Conservation (phyloP, 2,888 invertebrate genomes). For the Papilio protenor region DNA sequence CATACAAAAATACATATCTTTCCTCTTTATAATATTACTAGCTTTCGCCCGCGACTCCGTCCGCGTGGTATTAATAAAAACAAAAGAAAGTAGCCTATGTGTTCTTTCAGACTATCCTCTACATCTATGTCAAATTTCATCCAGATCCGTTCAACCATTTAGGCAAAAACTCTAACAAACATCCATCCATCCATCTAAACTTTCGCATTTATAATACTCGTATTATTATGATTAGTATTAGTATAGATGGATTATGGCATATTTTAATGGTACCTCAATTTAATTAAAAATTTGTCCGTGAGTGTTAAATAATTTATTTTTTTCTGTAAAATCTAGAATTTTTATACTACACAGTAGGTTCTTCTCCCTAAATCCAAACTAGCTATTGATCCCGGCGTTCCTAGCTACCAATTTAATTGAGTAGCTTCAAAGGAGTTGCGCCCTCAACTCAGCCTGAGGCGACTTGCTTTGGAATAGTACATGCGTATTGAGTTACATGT, state of each 20-base stretch:
- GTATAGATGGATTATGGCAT: background rate
- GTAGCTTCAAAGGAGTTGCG: slow-evolving; percentile 21
- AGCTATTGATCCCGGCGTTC: slow-evolving; percentile 8
- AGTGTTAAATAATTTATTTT: background rate
- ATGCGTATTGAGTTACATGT: background rate
- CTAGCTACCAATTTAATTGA: slow-evolving; percentile 25
- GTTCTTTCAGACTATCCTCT: no score
- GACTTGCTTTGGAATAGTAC: background rate
- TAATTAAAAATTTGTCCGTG: no score
- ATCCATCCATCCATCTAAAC: no score
- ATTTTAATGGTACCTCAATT: no score
- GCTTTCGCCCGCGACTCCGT: no score
- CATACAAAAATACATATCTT: no score
- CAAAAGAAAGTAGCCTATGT: no score
- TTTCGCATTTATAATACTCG: no score
- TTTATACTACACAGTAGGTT: background rate
- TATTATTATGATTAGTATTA: background rate
- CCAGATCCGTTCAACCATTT: no score
- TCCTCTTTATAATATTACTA: background rate
- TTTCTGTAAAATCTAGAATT: background rate
- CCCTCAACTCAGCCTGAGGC: slow-evolving; percentile 25
- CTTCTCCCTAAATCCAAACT: background rate
- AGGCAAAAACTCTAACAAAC: no score
- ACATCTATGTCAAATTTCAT: no score
- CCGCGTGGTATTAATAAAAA: no score